phyloP scores from a whole-genome alignment of 2,113 vertebrate genomes.

The Anser brachyrhynchus region DNA sequence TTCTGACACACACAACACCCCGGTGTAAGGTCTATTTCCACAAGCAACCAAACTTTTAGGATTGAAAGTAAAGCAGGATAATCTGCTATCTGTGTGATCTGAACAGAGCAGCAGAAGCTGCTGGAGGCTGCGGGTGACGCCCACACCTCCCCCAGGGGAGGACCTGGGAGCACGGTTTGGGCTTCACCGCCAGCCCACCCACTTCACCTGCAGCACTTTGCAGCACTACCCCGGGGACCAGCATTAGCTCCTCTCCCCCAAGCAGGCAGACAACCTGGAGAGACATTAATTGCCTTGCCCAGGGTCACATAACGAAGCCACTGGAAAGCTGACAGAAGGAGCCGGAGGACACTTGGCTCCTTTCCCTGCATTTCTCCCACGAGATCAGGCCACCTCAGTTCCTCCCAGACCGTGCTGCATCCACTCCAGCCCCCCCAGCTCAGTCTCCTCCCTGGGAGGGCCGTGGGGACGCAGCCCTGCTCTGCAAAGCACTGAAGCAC shows the following conservation, averaged over 20 bases:
- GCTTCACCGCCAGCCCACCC: not conserved
- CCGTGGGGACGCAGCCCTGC: not conserved
- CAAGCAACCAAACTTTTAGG: not conserved
- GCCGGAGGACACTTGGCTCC: not conserved
- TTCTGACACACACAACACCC: not conserved
- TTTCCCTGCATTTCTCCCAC: not conserved
- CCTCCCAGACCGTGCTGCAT: rapidly evolving
- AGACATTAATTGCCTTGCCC: not conserved
- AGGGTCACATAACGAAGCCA: rapidly evolving
- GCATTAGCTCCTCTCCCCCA: not conserved
- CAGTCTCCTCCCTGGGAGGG: not conserved
- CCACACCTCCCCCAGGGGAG: rapidly evolving
- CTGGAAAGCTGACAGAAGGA: not conserved
- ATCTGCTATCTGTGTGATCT: rapidly evolving
- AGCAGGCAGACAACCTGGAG: not conserved
- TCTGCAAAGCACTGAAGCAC: not conserved
- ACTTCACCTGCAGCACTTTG: not conserved
- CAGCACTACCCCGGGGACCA: rapidly evolving
- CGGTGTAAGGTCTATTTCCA: not conserved
- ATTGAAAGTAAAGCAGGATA: not conserved
- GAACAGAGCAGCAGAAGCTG: not conserved
- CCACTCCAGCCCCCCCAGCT: rapidly evolving
- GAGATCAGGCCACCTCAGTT: not conserved
- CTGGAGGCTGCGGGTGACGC: rapidly evolving
- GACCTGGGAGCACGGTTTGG: rapidly evolving